phyloP scores from a whole-genome alignment of 23 tunicate genomes.

The Pegea sp. region DNA sequence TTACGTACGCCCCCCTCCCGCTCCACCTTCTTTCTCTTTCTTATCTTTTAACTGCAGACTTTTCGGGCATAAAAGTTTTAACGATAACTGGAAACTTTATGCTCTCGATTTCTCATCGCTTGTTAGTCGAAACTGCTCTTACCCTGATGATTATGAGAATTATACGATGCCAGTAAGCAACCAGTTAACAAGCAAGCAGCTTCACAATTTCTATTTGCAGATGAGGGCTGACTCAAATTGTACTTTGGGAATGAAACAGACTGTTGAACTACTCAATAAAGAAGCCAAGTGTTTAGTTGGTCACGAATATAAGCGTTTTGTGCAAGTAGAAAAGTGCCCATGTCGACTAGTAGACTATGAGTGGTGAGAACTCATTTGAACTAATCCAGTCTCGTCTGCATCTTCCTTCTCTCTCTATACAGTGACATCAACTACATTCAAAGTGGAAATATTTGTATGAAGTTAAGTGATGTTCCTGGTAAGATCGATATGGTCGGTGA shows the following conservation, averaged over 20 bases:
- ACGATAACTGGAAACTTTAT: constrained; percentile 55
- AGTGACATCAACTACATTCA: neutral
- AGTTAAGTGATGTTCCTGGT: neutral
- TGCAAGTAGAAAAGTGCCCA: constrained; percentile 7
- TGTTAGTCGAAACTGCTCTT: constrained; percentile 20
- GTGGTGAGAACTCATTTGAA: constrained; percentile 47
- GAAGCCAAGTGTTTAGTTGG: constrained; percentile 25
- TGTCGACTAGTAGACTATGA: constrained; percentile 57
- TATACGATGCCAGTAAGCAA: constrained; percentile 19
- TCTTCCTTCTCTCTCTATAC: neutral
- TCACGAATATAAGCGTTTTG: constrained; percentile 9
- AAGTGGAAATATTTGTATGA: neutral
- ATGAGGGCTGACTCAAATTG: constrained; percentile 3
- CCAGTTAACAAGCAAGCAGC: too few relatives aligned
- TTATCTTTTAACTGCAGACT: constrained; percentile 15
- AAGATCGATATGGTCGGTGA: constrained; percentile 5
- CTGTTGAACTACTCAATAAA: constrained; percentile 7
- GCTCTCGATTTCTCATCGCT: constrained; percentile 40
- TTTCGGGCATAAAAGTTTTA: constrained; percentile 42
- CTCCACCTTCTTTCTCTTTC: too few relatives aligned
- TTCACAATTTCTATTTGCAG: neutral
- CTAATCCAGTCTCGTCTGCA: neutral
- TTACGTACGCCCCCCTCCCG: constrained; percentile 73
- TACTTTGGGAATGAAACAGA: constrained; percentile 50
- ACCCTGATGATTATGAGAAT: constrained; percentile 39